phyloP scores from a whole-genome alignment of 2,797 vertebrate species.

The Cephalopachus bancanus region DNA sequence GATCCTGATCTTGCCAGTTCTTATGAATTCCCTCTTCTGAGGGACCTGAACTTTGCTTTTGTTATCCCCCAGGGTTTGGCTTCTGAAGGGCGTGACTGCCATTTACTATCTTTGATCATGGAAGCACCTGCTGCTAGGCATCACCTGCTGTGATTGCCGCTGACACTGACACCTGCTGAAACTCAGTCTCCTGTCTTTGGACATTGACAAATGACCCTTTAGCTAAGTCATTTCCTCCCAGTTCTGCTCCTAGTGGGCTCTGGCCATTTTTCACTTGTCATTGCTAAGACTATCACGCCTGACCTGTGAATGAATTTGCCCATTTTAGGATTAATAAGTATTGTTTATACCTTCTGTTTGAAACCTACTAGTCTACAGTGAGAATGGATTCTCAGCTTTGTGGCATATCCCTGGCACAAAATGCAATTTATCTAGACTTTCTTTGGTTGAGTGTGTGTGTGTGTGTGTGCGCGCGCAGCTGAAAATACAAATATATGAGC shows the following conservation, averaged over 20 bases:
- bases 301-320: not conserved
- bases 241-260: not conserved
- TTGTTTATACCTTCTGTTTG: constrained; percentile 25
- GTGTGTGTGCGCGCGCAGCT: not conserved
- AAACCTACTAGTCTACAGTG: not conserved
- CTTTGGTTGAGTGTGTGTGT: not conserved
- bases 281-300: not conserved
- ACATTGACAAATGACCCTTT: constrained; percentile 3
- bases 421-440: constrained; percentile 47
- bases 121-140: not conserved
- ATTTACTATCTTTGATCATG: not conserved
- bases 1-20: not conserved
- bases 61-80: not conserved
- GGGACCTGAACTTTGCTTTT: not conserved
- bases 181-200: not conserved
- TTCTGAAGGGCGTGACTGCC: not conserved
- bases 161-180: not conserved
- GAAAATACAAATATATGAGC: constrained; percentile 31
- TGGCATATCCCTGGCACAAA: constrained; percentile 15
- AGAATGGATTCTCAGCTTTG: constrained; percentile 35
- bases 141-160: not conserved
- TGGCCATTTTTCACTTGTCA: not conserved
- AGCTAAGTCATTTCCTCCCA: not conserved
- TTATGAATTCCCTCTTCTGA: not conserved
- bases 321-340: not conserved